Evolutionary conservation across 2,888 invertebrate genomes (phyloP).

Genomic region (Gandaritis pyraliata): DNA sequence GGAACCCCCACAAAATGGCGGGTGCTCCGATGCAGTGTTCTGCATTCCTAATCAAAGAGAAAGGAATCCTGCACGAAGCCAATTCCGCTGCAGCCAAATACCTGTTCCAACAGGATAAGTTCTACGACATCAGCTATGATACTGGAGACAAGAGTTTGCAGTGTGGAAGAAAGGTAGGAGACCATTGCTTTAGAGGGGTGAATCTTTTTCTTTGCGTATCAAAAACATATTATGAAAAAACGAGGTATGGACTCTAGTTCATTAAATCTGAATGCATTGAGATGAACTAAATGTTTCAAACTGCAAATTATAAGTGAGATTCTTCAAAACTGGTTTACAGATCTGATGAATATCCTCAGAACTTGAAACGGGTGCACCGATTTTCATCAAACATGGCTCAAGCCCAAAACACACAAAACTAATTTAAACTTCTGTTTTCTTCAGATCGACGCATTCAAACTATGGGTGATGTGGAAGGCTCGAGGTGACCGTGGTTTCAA

Average conservation of each 20-base stretch:
- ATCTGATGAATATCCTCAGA: no score
- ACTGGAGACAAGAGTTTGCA: conserved; percentile 95
- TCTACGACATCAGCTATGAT: conserved; percentile 91
- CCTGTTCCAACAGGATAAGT: conserved; percentile 93
- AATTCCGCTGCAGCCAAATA: conserved; percentile 90
- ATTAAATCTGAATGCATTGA: no score
- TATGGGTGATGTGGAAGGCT: conserved; percentile 97
- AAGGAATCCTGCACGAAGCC: conserved; percentile 85
- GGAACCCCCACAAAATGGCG: conserved; percentile 95
- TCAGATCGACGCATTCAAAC: conserved; percentile 93
- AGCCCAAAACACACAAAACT: no score
- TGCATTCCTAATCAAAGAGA: conserved; percentile 86
- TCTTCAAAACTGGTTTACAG: no score
- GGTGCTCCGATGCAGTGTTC: conserved; percentile 93
- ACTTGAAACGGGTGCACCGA: no score
- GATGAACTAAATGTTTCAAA: no score
- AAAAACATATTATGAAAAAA: no score
- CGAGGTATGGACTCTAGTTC: no score
- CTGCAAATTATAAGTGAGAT: no score
- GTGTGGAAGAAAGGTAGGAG: conserved; percentile 93
- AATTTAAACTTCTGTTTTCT: conserved; percentile 21
- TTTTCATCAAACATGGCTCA: no score
- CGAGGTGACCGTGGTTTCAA: conserved; percentile 87
- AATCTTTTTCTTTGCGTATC: no score
- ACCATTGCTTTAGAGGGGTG: no score